Percentiles rank a stretch among this genome's conserved stretches.
Evolutionary conservation across 2,113 vertebrate genomes (phyloP).

Genomic region (Coregonus clupeaformis): DNA sequence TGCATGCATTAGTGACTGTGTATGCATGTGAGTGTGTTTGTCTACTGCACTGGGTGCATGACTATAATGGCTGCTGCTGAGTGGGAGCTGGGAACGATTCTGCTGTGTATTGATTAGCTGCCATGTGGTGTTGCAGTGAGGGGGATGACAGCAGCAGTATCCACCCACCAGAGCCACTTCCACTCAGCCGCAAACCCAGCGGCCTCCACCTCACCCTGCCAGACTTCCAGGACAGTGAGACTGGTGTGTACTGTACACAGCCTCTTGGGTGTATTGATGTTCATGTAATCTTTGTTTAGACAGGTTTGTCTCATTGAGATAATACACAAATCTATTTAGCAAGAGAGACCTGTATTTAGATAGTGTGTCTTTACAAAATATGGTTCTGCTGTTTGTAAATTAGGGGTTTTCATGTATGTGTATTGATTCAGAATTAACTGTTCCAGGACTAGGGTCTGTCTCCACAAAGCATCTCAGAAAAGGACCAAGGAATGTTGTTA

Average conservation of each 20-base stretch:
- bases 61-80: not conserved
- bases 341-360: too few species aligned
- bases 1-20: slow-evolving; percentile 1
- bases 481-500: too few species aligned
- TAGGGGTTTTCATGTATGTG: too few species aligned
- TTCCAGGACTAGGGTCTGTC: too few species aligned
- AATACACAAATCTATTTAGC: too few species aligned
- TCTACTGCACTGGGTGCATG: not conserved
- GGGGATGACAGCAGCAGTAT: slow-evolving; percentile 87
- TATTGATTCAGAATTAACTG: too few species aligned
- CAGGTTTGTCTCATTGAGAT: too few species aligned
- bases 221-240: slow-evolving; percentile 87
- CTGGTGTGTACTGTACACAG: slow-evolving; percentile 72
- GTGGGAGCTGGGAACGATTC: too few species aligned
- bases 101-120: slow-evolving; percentile 1
- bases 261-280: not conserved
- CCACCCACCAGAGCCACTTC: slow-evolving; percentile 71
- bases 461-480: too few species aligned
- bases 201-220: slow-evolving; percentile 87
- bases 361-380: too few species aligned
- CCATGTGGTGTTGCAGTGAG: slow-evolving; percentile 75
- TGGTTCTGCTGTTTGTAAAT: too few species aligned
- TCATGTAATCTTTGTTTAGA: too few species aligned
- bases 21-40: slow-evolving; percentile 4
- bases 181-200: slow-evolving; percentile 77